Conservation (phyloP, 1,140 invertebrate genomes). For the Amphibalanus amphitrite region DNA sequence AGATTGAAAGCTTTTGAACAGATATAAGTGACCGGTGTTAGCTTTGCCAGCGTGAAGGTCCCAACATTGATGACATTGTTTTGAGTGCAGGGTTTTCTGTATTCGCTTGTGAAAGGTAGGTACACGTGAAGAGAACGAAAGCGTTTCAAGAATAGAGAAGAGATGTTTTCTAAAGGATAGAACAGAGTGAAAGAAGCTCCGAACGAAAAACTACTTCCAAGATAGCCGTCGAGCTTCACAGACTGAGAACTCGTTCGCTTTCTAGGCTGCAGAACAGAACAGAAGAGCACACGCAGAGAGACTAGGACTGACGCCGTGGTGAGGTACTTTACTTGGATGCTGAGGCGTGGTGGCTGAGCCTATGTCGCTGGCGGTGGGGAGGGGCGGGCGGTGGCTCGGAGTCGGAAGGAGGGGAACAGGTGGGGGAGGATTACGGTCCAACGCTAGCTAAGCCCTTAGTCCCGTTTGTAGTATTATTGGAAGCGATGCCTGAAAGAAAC, state of each 20-base stretch:
- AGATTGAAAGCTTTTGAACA: neutral
- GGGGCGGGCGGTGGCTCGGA: neutral
- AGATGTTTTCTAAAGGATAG: neutral
- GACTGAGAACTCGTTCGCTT: neutral
- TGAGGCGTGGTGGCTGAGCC: neutral
- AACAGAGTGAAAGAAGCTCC: neutral
- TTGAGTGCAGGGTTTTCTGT: neutral
- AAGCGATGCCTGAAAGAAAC: constrained; percentile 3
- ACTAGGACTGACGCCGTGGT: neutral
- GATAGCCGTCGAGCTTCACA: neutral
- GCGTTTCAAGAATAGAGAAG: neutral
- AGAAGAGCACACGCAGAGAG: neutral
- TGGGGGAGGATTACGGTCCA: neutral
- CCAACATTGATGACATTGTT: neutral
- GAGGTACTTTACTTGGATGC: neutral
- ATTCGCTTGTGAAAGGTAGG: neutral
- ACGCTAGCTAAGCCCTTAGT: constrained; percentile 1
- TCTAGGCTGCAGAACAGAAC: neutral
- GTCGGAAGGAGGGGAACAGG: neutral
- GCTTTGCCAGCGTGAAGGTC: neutral
- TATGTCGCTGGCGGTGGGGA: neutral
- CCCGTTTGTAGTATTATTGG: neutral
- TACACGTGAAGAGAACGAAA: neutral
- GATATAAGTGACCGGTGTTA: neutral
- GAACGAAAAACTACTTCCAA: too few relatives aligned